Conservation (phyloP, 2,888 invertebrate genomes). For the Brenthis ino region DNA sequence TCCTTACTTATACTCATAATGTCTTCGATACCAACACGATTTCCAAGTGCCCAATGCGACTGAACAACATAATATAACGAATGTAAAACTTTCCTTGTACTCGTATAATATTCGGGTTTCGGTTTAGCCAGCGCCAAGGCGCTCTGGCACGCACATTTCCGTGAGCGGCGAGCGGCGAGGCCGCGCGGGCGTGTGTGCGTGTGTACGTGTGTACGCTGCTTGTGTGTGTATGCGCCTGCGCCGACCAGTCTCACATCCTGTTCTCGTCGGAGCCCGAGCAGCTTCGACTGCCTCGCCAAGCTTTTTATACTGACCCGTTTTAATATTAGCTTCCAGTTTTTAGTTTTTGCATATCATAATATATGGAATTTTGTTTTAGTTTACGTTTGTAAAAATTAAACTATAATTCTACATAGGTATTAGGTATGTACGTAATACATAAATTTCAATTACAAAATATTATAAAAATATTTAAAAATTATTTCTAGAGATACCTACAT, state of each 20-base stretch:
- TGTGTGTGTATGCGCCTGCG: conserved; percentile 46
- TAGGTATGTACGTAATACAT: not conserved
- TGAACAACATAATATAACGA: conserved; percentile 8
- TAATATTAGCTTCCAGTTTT: conserved; percentile 37
- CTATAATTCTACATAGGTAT: not conserved
- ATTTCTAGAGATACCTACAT: too few species aligned
- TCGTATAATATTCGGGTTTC: conserved; percentile 44
- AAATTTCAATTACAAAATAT: too few species aligned
- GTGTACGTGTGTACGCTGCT: conserved; percentile 45
- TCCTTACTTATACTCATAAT: not conserved
- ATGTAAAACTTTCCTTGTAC: conserved; percentile 37
- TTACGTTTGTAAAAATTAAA: conserved; percentile 12
- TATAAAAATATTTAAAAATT: too few species aligned
- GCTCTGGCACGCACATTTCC: conserved; percentile 75
- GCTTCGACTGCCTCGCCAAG: conserved; percentile 72
- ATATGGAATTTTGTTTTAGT: conserved; percentile 6
- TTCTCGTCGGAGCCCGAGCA: conserved; percentile 75
- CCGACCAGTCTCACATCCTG: conserved; percentile 82
- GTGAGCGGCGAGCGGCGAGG: conserved; percentile 74
- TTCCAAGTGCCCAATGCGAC: conserved; percentile 3
- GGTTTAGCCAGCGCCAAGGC: conserved; percentile 48
- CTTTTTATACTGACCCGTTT: conserved; percentile 74
- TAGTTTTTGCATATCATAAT: conserved; percentile 22
- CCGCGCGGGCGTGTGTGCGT: conserved; percentile 64
- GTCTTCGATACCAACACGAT: not conserved